Evolutionary conservation across 1,140 invertebrate species (phyloP), one percentile per base, ranked within the genome.

Genomic region (Orius laevigatus): DNA sequence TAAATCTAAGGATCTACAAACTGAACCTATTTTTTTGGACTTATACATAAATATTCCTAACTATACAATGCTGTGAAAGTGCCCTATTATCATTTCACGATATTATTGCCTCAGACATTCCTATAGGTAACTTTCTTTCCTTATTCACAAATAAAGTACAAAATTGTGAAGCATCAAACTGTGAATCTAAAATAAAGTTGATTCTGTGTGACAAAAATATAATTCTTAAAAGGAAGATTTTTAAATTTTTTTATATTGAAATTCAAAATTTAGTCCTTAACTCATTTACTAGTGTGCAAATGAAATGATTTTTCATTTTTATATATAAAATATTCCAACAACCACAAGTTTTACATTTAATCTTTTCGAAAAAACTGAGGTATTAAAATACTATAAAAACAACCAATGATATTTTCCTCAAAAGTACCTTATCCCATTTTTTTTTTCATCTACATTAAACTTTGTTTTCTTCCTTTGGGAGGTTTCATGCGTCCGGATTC

Each of bases 81-180:
- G 49, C 49, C 49, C 49, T 43, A 50, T 45, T 44, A 46, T 35
- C 45, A 14, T 33, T 50, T 50, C 49, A 50, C 49, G 48, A 41
- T 49, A 50, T 46, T 50, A 50, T 50, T 50, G 49, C 49, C 49
- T 50, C 49, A 43, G 42, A 50, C 41, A 50, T 45, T 19, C 20
- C 6, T 35, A 36, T 50, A 50, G 49, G 49, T 50, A 50, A 50
- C 49, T 50, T 50, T 46, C 31, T 42, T 50, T 50, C 38, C 20
- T 41, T 49, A 19, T 49, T 40, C 16, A 20, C 41, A 49, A 34
- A 42, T 5, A 49, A 49, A 49, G 20, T 36, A 47, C 15, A 20
- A 2, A 46, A 5, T 31, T 31, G 33, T 9, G 35, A 47, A 16
- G 33, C 10, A 6, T 47, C n/a, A 8, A 12, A 47, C n/a, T 35